Conservation (phyloP, 2,888 invertebrate species). For the Theretra japonica region DNA sequence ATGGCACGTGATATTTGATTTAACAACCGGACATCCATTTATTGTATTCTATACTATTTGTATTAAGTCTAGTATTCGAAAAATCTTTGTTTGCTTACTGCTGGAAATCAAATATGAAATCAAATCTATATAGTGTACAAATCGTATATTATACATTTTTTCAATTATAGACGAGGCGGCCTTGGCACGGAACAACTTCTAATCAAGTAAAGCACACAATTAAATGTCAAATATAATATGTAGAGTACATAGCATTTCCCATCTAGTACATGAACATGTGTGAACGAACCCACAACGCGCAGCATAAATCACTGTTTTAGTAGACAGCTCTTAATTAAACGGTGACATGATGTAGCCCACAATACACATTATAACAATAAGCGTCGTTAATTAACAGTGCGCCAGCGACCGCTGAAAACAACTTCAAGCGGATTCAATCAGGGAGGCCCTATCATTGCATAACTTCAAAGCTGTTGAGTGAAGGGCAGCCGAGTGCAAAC, state of each 20-base stretch:
- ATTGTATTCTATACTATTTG: too few species aligned
- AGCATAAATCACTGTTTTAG: slow-evolving; percentile 71
- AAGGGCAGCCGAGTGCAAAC: slow-evolving; percentile 58
- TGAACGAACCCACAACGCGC: slow-evolving; percentile 54
- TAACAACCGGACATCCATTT: not conserved
- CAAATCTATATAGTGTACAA: not conserved
- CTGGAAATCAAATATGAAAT: too few species aligned
- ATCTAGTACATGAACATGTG: slow-evolving; percentile 51
- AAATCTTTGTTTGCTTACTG: too few species aligned
- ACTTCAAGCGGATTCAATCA: slow-evolving; percentile 52
- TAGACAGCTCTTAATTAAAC: slow-evolving; percentile 58
- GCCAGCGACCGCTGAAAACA: slow-evolving; percentile 59
- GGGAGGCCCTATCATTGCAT: slow-evolving; percentile 59
- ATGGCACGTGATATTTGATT: not conserved
- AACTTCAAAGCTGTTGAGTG: slow-evolving; percentile 59
- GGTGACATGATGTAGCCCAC: slow-evolving; percentile 48
- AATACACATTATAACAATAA: slow-evolving; percentile 62
- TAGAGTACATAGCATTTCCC: slow-evolving; percentile 42
- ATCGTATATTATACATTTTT: not conserved
- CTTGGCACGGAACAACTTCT: too few species aligned
- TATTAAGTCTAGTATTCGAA: too few species aligned
- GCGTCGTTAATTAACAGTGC: slow-evolving; percentile 56
- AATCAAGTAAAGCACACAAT: not conserved
- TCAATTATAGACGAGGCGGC: too few species aligned
- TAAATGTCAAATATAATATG: not conserved